Evolutionary conservation across 2,113 vertebrate genomes (phyloP).

Genomic region (Petromus typicus): DNA sequence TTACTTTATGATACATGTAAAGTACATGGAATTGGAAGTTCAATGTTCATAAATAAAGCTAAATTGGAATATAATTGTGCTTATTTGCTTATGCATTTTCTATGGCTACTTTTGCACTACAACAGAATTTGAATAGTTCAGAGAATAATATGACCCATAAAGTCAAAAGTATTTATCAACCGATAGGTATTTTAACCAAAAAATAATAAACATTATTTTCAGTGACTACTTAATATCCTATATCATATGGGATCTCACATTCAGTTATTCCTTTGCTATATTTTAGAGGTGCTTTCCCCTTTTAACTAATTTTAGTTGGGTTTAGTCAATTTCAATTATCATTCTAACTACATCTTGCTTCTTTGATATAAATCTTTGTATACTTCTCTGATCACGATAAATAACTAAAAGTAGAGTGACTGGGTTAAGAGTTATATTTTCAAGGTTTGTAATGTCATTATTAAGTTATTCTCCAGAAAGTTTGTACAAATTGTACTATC

Average conservation of each 20-base stretch:
- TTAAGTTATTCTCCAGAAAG: background rate
- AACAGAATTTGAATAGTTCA: background rate
- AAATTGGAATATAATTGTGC: background rate
- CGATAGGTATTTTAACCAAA: background rate
- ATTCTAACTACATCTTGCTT: background rate
- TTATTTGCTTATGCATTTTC: background rate
- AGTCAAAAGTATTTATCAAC: background rate
- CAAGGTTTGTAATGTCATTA: background rate
- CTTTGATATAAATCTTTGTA: conserved; percentile 3
- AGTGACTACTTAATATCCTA: background rate
- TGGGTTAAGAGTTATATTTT: background rate
- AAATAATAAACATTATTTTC: background rate
- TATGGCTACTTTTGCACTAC: background rate
- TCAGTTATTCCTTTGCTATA: background rate
- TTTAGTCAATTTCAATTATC: background rate
- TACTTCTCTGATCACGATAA: background rate
- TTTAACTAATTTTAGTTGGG: background rate
- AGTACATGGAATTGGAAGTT: conserved; percentile 22
- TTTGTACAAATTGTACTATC: background rate
- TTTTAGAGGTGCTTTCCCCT: background rate
- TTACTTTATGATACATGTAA: background rate
- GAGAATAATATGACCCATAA: background rate
- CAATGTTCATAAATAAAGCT: background rate
- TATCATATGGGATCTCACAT: background rate
- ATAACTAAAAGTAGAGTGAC: background rate